Evolutionary conservation across 2,888 invertebrate species (phyloP).

Genomic region (Philaethria dido): DNA sequence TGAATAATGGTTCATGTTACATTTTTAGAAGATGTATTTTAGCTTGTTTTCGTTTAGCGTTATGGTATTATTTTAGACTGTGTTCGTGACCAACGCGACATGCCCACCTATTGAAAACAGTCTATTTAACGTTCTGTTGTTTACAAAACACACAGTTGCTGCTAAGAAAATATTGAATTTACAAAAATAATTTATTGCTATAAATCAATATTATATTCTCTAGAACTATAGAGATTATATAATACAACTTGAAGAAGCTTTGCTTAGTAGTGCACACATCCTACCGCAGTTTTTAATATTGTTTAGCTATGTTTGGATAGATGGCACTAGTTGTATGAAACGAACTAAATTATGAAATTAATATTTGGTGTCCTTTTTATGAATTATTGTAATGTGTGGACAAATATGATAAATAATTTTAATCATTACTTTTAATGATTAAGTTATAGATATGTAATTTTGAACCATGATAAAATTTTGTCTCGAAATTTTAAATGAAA

Average conservation of each 20-base stretch:
- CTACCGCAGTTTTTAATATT: conserved; percentile 12
- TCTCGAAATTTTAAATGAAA: too few species aligned
- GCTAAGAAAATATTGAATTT: conserved; percentile 66
- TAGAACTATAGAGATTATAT: conserved; percentile 22
- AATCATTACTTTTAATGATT: too few species aligned
- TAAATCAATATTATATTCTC: conserved; percentile 45
- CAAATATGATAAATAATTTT: too few species aligned
- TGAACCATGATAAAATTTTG: too few species aligned
- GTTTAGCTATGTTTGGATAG: conserved; percentile 42
- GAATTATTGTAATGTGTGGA: too few species aligned
- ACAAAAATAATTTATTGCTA: conserved; percentile 49
- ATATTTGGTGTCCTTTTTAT: not conserved
- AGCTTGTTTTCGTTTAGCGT: conserved; percentile 14
- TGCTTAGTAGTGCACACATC: not conserved
- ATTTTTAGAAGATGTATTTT: conserved; percentile 28
- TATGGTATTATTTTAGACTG: conserved; percentile 27
- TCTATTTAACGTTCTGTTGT: conserved; percentile 76
- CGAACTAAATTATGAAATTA: not conserved
- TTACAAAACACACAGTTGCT: conserved; percentile 68
- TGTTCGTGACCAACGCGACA: conserved; percentile 47
- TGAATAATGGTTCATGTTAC: conserved; percentile 30
- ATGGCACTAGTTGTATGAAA: conserved; percentile 48
- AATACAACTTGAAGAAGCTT: conserved; percentile 28
- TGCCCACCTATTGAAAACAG: conserved; percentile 76
- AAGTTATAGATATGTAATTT: too few species aligned